Evolutionary conservation across 2,113 vertebrate species (phyloP).

Genomic region (Proterorhinus semilunaris): DNA sequence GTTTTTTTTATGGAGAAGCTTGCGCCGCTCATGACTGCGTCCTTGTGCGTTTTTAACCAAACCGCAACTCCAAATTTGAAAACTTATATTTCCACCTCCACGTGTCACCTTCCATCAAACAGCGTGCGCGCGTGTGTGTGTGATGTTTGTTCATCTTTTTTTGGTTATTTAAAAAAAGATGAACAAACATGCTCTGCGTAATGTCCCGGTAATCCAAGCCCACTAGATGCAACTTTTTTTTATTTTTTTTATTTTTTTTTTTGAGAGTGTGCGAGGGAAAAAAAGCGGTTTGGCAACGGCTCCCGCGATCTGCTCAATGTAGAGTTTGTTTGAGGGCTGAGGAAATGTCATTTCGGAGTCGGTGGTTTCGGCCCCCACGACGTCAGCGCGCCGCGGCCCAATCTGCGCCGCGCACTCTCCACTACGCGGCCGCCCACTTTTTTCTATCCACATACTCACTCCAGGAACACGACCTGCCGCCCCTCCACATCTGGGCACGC

Average conservation of each 20-base stretch:
- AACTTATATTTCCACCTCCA: too few relatives aligned
- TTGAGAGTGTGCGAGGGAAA: constrained; percentile 54
- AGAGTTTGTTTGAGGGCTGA: constrained; percentile 74
- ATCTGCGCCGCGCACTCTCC: constrained; percentile 39
- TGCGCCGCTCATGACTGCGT: too few relatives aligned
- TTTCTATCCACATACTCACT: constrained; percentile 65
- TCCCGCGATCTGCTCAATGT: constrained; percentile 71
- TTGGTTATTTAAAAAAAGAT: too few relatives aligned
- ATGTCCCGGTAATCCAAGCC: constrained; percentile 61
- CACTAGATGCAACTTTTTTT: constrained; percentile 59
- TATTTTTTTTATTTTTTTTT: neutral
- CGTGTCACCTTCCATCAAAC: too few relatives aligned
- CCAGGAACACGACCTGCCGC: constrained; percentile 57
- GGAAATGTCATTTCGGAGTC: constrained; percentile 73
- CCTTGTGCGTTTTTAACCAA: too few relatives aligned
- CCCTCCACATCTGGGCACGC: constrained; percentile 67
- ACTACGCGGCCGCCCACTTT: constrained; percentile 40
- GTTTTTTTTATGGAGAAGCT: too few relatives aligned
- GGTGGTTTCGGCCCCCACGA: constrained; percentile 64
- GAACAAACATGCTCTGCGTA: constrained; percentile 48
- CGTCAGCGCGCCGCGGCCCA: constrained; percentile 52
- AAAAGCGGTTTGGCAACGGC: constrained; percentile 66
- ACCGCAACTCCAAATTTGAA: too few relatives aligned
- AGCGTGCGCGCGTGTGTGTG: too few relatives aligned
- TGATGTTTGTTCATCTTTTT: too few relatives aligned